Conservation (phyloP, 1,140 invertebrate species). For the Drosophila pectinifera region DNA sequence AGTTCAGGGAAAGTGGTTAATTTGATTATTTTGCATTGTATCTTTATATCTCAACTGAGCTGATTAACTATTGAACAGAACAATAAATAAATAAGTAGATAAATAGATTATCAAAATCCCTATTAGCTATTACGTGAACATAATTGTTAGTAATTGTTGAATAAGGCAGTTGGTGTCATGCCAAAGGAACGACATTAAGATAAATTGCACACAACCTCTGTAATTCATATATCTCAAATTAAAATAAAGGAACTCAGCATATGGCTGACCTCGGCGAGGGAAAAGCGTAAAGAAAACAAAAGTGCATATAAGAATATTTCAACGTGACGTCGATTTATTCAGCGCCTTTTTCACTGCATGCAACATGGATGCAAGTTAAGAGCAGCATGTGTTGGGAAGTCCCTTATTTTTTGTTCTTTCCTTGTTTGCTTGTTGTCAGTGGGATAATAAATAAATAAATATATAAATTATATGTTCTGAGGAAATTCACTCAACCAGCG, state of each 20-base stretch:
- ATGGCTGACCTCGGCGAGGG: slow-evolving; percentile 3
- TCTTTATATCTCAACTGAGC: no score
- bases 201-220: neutral
- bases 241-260: neutral
- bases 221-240: neutral
- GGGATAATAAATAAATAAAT: slow-evolving; percentile 42
- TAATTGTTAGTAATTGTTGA: no score
- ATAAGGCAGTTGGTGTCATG: neutral
- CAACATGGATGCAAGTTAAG: slow-evolving; percentile 8
- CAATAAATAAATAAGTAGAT: no score
- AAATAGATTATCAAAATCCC: no score
- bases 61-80: no score
- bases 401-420: neutral
- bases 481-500: slow-evolving; percentile 14
- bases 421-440: slow-evolving; percentile 31
- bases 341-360: slow-evolving; percentile 11
- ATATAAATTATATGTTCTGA: slow-evolving; percentile 40
- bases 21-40: no score
- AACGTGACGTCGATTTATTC: slow-evolving; percentile 26
- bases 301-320: slow-evolving; percentile 9
- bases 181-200: neutral
- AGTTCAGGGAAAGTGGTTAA: no score
- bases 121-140: no score
- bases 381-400: slow-evolving; percentile 2
- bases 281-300: neutral